Percentiles rank a stretch among this genome's conserved stretches.
Evolutionary conservation across 1,140 invertebrate species (phyloP).

Genomic region (Papilio xuthus): DNA sequence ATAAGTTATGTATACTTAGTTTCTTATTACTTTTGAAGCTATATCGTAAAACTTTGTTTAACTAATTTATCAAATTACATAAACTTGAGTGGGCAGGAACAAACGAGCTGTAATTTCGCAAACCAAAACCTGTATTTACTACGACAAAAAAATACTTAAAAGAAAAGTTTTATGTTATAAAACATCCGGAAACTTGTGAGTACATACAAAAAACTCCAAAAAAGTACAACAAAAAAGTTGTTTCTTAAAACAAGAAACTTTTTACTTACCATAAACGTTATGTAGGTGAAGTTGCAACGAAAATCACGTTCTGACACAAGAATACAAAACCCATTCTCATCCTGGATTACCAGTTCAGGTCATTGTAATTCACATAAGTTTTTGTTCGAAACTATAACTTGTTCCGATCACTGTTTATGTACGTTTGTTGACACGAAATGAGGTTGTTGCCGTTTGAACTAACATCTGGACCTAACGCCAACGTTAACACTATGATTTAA

Average conservation of each 20-base stretch:
- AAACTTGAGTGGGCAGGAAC: conserved; percentile 49
- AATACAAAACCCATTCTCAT: conserved; percentile 68
- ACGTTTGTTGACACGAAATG: conserved; percentile 76
- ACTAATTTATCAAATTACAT: conserved; percentile 44
- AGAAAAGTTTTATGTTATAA: conserved; percentile 30
- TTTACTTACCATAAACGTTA: conserved; percentile 78
- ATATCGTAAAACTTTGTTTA: conserved; percentile 31
- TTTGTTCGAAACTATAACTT: conserved; percentile 65
- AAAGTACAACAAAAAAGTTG: conserved; percentile 55
- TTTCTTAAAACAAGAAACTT: conserved; percentile 76
- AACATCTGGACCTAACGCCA: conserved; percentile 67
- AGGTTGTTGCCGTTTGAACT: conserved; percentile 66
- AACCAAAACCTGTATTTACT: conserved; percentile 42
- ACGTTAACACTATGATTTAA: conserved; percentile 64
- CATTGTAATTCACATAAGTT: conserved; percentile 73
- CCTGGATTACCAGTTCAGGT: conserved; percentile 70
- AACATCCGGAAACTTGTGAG: conserved; percentile 34
- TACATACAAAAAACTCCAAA: conserved; percentile 51
- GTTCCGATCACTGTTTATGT: conserved; percentile 75
- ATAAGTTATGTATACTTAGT: background rate
- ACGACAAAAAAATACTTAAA: conserved; percentile 41
- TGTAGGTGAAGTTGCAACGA: conserved; percentile 74
- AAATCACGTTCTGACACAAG: conserved; percentile 63
- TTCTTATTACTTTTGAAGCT: background rate
- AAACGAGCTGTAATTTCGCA: conserved; percentile 33